Evolutionary conservation across 2,888 invertebrate genomes (phyloP).

Genomic region (Nowickia ferox): DNA sequence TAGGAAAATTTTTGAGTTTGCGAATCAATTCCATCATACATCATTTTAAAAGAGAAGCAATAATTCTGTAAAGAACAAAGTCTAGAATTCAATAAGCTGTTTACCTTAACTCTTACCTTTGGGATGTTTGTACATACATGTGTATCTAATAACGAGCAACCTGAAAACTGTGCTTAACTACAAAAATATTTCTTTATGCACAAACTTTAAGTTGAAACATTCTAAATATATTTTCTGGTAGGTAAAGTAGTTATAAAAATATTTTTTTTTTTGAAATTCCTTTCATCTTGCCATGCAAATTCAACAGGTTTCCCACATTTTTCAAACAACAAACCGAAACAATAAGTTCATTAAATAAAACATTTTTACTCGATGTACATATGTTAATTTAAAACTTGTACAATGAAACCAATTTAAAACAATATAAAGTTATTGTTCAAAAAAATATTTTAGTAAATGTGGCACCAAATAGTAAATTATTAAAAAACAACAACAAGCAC

Average conservation of each 20-base stretch:
- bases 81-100: no score
- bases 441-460: slow-evolving; percentile 23
- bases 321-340: slow-evolving; percentile 26
- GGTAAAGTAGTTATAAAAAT: neutral
- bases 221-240: neutral
- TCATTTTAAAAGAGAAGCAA: no score
- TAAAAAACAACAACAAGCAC: neutral
- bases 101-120: no score
- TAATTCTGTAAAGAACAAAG: no score
- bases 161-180: no score
- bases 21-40: no score
- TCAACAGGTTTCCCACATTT: slow-evolving; percentile 38
- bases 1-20: no score
- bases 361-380: slow-evolving; percentile 11
- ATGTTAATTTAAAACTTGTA: slow-evolving; percentile 48
- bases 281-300: neutral
- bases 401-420: slow-evolving; percentile 51
- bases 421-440: slow-evolving; percentile 60
- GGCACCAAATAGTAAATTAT: slow-evolving; percentile 28
- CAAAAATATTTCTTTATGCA: neutral
- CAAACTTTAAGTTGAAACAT: neutral
- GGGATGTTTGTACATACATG: no score
- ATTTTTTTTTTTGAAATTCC: neutral
- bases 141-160: no score
- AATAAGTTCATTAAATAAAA: slow-evolving; percentile 65